Conservation (phyloP, 2,797 vertebrate species). For the Ctenopoma multispine region DNA sequence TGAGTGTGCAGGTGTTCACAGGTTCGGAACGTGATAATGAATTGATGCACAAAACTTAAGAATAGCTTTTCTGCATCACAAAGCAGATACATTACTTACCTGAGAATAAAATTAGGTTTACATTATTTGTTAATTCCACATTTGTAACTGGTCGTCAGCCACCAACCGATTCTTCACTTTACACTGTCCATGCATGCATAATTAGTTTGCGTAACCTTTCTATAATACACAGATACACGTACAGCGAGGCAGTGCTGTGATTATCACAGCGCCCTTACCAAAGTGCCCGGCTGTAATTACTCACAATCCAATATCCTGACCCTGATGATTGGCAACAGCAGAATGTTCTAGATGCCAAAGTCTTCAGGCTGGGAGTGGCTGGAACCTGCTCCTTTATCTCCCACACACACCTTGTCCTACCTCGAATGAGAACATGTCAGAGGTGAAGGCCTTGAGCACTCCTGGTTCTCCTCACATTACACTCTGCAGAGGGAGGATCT, state of each 20-base stretch:
- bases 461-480: constrained; percentile 76
- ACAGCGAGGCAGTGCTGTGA: constrained; percentile 43
- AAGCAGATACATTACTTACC: constrained; percentile 22
- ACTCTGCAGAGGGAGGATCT: constrained; percentile 76
- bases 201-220: constrained; percentile 79
- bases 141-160: constrained; percentile 26
- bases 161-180: constrained; percentile 71
- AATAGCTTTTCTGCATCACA: constrained; percentile 43
- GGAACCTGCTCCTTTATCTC: constrained; percentile 77
- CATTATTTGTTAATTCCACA: constrained; percentile 24
- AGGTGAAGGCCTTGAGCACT: constrained; percentile 76
- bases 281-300: constrained; percentile 76
- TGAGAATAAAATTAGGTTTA: constrained; percentile 13
- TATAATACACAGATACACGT: constrained; percentile 41
- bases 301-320: constrained; percentile 75
- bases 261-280: constrained; percentile 70
- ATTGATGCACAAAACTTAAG: constrained; percentile 58
- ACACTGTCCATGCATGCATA: constrained; percentile 60
- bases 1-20: constrained; percentile 74
- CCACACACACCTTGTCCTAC: constrained; percentile 77
- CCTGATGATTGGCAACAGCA: constrained; percentile 74
- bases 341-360: constrained; percentile 68
- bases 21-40: constrained; percentile 76
- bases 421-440: constrained; percentile 68
- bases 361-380: constrained; percentile 61